Evolutionary conservation across 2,888 invertebrate species (phyloP).

Genomic region (Tanytarsus gracilentus): DNA sequence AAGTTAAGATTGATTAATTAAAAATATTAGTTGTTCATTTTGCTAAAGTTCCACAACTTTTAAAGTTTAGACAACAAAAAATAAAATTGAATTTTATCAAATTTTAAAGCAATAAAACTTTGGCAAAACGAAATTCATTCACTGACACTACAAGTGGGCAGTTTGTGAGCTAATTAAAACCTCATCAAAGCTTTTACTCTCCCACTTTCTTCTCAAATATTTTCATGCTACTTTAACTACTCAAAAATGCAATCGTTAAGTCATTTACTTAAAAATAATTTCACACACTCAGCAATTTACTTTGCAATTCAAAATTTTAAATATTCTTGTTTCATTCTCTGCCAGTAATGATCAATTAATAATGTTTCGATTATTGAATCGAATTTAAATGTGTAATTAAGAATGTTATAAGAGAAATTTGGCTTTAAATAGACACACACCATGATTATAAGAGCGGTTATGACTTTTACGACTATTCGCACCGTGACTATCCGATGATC

Average conservation of each 20-base stretch:
- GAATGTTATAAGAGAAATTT: slow-evolving; percentile 27
- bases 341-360: slow-evolving; percentile 16
- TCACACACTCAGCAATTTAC: no score
- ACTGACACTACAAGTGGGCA: no score
- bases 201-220: no score
- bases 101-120: background rate
- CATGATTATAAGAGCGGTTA: slow-evolving; percentile 62
- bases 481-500: slow-evolving; percentile 47
- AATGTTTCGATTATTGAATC: slow-evolving; percentile 14
- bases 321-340: no score
- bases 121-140: no score
- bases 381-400: slow-evolving; percentile 28
- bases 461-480: slow-evolving; percentile 62
- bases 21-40: background rate
- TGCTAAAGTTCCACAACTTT: background rate
- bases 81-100: background rate
- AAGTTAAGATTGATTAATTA: background rate
- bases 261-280: no score
- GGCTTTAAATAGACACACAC: slow-evolving; percentile 46
- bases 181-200: no score
- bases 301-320: no score
- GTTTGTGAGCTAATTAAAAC: no score
- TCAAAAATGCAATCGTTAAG: no score
- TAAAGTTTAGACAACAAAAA: background rate
- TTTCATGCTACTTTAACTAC: no score